phyloP scores from a whole-genome alignment of 35 echinoderm and acorn worm genomes.

The Eucidaris tribuloides region DNA sequence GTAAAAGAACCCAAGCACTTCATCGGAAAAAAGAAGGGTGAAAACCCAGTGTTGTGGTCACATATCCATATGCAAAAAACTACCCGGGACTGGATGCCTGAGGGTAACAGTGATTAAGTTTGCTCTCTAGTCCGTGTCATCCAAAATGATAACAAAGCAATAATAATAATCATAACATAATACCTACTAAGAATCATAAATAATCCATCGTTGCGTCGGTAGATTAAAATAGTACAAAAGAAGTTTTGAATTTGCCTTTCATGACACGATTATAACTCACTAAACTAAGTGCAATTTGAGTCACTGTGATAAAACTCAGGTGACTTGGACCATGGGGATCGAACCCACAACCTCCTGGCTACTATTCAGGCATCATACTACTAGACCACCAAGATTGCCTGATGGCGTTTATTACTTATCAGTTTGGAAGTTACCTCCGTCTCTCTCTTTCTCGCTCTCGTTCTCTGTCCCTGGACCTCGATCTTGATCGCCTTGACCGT shows the following conservation, averaged over 20 bases:
- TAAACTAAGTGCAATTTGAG: neutral
- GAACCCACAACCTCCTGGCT: neutral
- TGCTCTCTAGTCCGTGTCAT: neutral
- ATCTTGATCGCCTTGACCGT: slow-evolving; percentile 6
- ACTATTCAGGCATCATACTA: neutral
- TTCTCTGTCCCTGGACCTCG: slow-evolving; percentile 20
- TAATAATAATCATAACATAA: neutral
- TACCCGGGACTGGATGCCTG: neutral
- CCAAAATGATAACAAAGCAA: neutral
- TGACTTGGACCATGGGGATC: too few relatives aligned
- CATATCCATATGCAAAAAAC: neutral
- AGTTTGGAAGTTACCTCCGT: neutral
- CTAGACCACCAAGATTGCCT: neutral
- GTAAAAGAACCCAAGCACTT: neutral
- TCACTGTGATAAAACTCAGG: too few relatives aligned
- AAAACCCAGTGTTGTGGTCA: neutral
- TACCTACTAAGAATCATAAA: neutral
- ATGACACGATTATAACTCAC: neutral
- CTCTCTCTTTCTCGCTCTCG: slow-evolving; percentile 16
- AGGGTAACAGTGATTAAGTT: neutral
- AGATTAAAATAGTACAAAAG: neutral
- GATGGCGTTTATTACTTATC: neutral
- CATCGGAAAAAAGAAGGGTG: neutral
- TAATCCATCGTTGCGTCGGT: neutral
- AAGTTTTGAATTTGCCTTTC: neutral